Evolutionary conservation across 2,113 vertebrate species (phyloP), one percentile per base, ranked within the genome.

Genomic region (Girardinichthys multiradiatus): DNA sequence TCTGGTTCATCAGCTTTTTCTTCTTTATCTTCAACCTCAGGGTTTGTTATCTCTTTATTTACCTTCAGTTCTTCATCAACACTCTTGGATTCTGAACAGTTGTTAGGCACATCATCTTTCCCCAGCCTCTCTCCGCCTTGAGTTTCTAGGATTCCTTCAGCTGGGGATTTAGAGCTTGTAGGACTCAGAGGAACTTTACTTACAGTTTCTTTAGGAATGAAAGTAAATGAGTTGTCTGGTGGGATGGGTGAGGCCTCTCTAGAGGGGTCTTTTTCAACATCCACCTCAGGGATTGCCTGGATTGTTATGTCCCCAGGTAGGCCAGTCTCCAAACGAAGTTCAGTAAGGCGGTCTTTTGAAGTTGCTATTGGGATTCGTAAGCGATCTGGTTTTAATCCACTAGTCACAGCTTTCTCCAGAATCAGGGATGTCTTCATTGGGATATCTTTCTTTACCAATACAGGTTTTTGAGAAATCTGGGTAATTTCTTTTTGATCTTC

Each of bases 191-290:
- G 83, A 61, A 26, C 26, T 64, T 57, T 84, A n/a, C 13, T 64
- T 66, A 31, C 79, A 74, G 8, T 82, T 68, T 92, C 91, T 7
- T 72, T 0, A 4, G 74, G 10, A 33, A 2, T 63, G 39, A 93
- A 93, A 60, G 87, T 91, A 30, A 93, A 93, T 0, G 89, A 83
- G 28, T 7, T 79, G 76, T 91, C 91, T 19, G 88, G 91, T 35
- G 91, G 92, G 21, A 92, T 80, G 3, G 92, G 92, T 24, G 92
- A 93, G 19, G 92, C 91, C 37, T 93, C 92, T 80, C 92, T 90
- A 28, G 92, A 93, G 1, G 90, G 90, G 68, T 93, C 92, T 72
- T 85, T 91, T 71, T 93, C 92, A 71, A 93, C 21, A 0, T 93
- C 92, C 11, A 93, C 92, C 67, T 93, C 91, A 2, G 90, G 92